phyloP scores from a whole-genome alignment of 2,797 vertebrate species.

The Discoglossus pictus region DNA sequence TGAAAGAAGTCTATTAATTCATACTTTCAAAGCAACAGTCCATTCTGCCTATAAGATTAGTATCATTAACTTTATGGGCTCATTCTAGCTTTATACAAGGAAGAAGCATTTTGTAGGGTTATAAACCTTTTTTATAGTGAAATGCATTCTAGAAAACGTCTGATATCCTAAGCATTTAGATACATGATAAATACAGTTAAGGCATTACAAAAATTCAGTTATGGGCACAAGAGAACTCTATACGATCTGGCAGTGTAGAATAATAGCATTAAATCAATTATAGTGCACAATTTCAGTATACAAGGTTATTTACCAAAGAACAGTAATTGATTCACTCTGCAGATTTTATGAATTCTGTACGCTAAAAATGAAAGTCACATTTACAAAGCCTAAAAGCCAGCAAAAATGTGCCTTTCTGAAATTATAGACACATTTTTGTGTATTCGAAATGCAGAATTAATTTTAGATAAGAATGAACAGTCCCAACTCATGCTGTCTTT shows the following conservation, averaged over 20 bases:
- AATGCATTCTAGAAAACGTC: too few relatives aligned
- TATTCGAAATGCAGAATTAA: too few relatives aligned
- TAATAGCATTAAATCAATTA: constrained; percentile 3
- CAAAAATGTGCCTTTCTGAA: not conserved
- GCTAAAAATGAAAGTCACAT: not conserved
- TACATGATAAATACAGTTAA: not conserved
- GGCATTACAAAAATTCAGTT: not conserved
- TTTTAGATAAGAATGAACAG: too few relatives aligned
- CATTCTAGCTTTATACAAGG: too few relatives aligned
- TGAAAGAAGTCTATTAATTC: too few relatives aligned
- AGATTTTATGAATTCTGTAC: constrained; percentile 5
- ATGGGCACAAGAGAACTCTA: not conserved
- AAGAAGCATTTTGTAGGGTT: too few relatives aligned
- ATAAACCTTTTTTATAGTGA: too few relatives aligned
- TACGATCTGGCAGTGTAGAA: not conserved
- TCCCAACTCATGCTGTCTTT: too few relatives aligned
- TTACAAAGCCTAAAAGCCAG: not conserved
- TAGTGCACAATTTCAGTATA: not conserved
- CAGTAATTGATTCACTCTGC: constrained; percentile 3
- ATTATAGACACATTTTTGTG: too few relatives aligned
- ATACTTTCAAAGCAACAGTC: not conserved
- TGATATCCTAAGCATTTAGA: not conserved
- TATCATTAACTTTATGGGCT: constrained; percentile 1
- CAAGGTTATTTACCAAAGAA: not conserved
- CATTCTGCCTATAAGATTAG: not conserved